Evolutionary conservation across 2,113 vertebrate species (phyloP), one percentile per base, ranked within the genome.

Genomic region (Corythoichthys intestinalis): DNA sequence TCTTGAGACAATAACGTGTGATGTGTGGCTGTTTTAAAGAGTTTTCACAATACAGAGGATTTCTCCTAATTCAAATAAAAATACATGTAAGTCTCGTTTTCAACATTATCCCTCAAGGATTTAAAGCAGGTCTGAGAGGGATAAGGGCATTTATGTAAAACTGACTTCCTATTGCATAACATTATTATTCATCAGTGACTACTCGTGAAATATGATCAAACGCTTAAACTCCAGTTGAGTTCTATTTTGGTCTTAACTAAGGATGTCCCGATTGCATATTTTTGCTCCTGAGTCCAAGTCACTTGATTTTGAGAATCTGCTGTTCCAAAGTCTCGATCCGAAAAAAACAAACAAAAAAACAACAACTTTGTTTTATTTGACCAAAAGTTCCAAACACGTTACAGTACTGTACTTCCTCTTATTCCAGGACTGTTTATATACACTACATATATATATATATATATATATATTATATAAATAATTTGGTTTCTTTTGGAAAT

Each of bases 1-100:
- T 53, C 6, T 9, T 2, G 60, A 41, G 49, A 54, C 59, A 38
- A 10, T 54, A 38, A 1, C 13, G 46, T n/a, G 15, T 11, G 47
- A 17, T 46, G 5, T 83, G 71, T 71, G 74, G 66, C 65, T 17
- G 10, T n/a, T 39, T 44, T 4, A 41, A 41, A 15, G 2, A 4
- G 1, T 41, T 41, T 39, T n/a, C 15, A 15, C 11, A 44, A n/a
- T 38, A 20, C 59, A 41, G 59, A 41, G 8, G 8, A 61, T 20
- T 1, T 44, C 15, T 61, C 17, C 59, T 4, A 61, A 39, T 61
- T 39, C 10, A 56, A 12, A 34, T 56, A 34, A 11, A 56, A 11
- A 11, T 15, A 3, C 20, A 4, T 10, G 3, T 48, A 35, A 12
- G 20, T 11, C 7, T 10, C 8, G 8, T 2, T 58, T 17, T 14